phyloP scores from a whole-genome alignment of 2,797 vertebrate species.

The Carapus acus region DNA sequence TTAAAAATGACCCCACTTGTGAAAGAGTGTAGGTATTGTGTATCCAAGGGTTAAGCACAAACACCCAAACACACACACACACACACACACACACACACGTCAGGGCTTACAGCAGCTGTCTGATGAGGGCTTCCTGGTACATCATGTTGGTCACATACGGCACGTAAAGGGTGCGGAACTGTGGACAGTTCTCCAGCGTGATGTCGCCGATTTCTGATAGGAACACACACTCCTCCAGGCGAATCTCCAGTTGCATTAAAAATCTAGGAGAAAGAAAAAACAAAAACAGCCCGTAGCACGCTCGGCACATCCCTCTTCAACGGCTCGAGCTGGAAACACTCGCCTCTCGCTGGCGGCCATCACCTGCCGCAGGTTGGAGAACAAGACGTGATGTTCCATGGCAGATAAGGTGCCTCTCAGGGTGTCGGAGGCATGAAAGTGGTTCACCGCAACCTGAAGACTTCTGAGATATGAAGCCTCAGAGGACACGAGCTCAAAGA shows the following conservation, averaged over 20 bases:
- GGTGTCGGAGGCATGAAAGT: constrained; percentile 65
- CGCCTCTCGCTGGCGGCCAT: constrained; percentile 59
- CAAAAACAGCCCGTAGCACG: background rate
- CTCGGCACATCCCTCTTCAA: no score
- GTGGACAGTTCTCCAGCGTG: constrained; percentile 62
- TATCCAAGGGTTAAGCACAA: no score
- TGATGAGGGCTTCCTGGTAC: constrained; percentile 75
- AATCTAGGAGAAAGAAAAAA: constrained; percentile 62
- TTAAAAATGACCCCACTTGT: no score
- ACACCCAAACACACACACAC: background rate
- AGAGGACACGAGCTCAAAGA: constrained; percentile 77
- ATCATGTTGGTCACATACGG: constrained; percentile 81
- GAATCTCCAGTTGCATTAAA: constrained; percentile 69
- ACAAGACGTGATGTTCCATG: constrained; percentile 71
- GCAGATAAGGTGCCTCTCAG: constrained; percentile 57
- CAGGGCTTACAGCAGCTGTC: constrained; percentile 68
- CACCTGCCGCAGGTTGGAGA: constrained; percentile 71
- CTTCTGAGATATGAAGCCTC: constrained; percentile 79
- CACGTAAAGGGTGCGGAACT: constrained; percentile 68
- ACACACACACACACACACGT: background rate
- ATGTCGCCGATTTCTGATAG: constrained; percentile 70
- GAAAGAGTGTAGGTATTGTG: no score
- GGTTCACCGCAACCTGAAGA: constrained; percentile 67
- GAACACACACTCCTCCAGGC: constrained; percentile 61
- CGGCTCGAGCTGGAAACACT: constrained; percentile 24